These are phyloP conservation scores for Pachymerium ferrugineum DNA, from an alignment of 2,888 invertebrate species.

Conservation along the genomic window DNA sequence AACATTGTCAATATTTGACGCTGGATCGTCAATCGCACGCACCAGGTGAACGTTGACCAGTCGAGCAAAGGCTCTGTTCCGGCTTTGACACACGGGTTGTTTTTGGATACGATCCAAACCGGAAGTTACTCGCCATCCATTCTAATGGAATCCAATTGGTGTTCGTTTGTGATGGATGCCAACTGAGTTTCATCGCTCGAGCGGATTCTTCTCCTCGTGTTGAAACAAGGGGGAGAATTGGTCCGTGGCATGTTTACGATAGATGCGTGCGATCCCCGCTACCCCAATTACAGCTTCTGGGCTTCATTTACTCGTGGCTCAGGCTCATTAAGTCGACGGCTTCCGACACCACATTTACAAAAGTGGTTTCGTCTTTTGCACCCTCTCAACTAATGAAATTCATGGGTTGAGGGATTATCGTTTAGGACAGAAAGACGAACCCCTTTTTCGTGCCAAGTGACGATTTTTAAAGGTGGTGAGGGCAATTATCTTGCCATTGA, in stretches of 20 bases:
- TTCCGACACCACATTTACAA: neutral
- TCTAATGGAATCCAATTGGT: conserved; percentile 4
- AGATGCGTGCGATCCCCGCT: conserved; percentile 4
- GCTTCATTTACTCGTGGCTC: conserved; percentile 8
- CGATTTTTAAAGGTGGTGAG: neutral
- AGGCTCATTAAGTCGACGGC: conserved; percentile 9
- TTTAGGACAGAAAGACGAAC: neutral
- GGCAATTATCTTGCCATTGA: neutral
- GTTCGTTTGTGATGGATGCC: neutral
- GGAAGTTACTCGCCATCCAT: neutral
- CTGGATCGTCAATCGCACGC: neutral
- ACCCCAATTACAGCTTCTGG: conserved; percentile 13
- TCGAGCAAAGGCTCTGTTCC: neutral
- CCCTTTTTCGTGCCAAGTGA: neutral
- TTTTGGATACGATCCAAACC: neutral
- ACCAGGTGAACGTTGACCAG: conserved; percentile 4
- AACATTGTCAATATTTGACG: conserved; percentile 6
- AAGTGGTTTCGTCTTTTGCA: neutral
- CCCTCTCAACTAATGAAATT: neutral
- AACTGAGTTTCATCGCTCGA: neutral
- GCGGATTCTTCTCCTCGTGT: neutral
- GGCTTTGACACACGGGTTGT: neutral
- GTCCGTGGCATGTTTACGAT: conserved; percentile 9
- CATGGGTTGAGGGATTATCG: neutral
- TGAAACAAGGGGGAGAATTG: conserved; percentile 1